Evolutionary conservation across 2,888 invertebrate genomes (phyloP), one percentile per base, ranked within the genome.

Genomic region (Brachypalpus laphriformis): DNA sequence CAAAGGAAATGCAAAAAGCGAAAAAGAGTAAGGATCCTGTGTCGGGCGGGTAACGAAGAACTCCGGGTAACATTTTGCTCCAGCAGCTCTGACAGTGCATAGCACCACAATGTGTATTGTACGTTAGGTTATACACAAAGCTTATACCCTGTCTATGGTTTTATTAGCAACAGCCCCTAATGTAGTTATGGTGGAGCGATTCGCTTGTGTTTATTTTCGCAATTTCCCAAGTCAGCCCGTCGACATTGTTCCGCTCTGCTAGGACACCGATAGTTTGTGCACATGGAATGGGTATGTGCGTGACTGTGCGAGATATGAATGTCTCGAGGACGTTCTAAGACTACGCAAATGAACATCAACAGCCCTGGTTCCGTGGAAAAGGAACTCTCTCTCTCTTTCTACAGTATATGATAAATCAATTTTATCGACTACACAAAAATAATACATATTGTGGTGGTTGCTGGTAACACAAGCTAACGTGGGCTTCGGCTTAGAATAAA

Each of bases 341-440:
- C 61, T 78, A 78, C 78, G 72, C 66, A 78, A 78, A 72, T 63
- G n/a, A 74, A 68, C 37, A 22, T 47, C 16, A 6, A 42, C 40
- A 45, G 5, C 47, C 16, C n/a, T 11, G 14, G 34, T 34, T 25
- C 56, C 68, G 54, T 40, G 8, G 28, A 37, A 51, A 51, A 59
- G 56, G 45, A 81, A 40, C 18, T 14, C 16, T 16, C 22, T n/a
- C 16, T 47, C 47, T 37, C 18, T 14, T 11, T 16, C 31, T n/a
- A 14, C 6, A 18, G 37, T n/a, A 42, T 61, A 9, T 68, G 57
- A 65, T 80, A 80, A 80, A 83, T 80, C 82, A 83, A 83, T 83
- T 80, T 80, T 80, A 83, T 83, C 74, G 83, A 83, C 83, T 80
- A 83, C 42, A 83, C 83, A 80, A 80, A 83, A 34, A 61, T 47